These are phyloP conservation scores for Aramus guarauna DNA, from an alignment of 2,113 vertebrate species.

Conservation along the genomic window DNA sequence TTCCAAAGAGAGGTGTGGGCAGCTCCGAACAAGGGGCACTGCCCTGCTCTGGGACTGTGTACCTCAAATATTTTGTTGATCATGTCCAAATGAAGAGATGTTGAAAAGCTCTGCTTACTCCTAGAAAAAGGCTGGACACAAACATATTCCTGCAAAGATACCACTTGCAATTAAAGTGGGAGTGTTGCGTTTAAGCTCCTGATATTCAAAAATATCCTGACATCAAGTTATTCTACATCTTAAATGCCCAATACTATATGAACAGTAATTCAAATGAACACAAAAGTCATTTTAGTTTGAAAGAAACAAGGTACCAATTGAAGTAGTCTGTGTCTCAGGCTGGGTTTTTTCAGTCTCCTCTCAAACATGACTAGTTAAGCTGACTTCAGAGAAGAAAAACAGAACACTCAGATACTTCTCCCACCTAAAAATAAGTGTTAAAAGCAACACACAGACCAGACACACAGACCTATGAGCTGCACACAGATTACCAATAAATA, in stretches of 20 bases:
- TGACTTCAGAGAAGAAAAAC: constrained; percentile 33
- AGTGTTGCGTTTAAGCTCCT: background rate
- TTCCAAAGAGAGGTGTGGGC: background rate
- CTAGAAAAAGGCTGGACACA: background rate
- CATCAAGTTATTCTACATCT: constrained; percentile 11
- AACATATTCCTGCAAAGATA: background rate
- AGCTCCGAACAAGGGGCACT: background rate
- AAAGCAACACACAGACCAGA: constrained; percentile 54
- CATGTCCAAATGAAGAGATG: background rate
- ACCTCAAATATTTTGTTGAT: background rate
- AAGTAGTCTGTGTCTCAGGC: constrained; percentile 3
- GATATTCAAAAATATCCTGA: background rate
- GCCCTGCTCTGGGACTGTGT: background rate
- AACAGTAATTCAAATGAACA: constrained; percentile 50
- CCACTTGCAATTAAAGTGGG: background rate
- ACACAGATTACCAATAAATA: constrained; percentile 68
- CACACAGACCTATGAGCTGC: constrained; percentile 42
- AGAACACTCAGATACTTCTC: background rate
- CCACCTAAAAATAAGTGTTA: background rate
- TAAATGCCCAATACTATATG: constrained; percentile 41
- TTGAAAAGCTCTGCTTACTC: background rate
- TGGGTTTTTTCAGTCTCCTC: background rate
- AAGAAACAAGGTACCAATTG: constrained; percentile 39
- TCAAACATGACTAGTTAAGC: background rate
- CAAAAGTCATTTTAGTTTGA: constrained; percentile 1